Base-by-base conservation (phyloP, 2,888 invertebrate genomes). In the Troides helena region DNA sequence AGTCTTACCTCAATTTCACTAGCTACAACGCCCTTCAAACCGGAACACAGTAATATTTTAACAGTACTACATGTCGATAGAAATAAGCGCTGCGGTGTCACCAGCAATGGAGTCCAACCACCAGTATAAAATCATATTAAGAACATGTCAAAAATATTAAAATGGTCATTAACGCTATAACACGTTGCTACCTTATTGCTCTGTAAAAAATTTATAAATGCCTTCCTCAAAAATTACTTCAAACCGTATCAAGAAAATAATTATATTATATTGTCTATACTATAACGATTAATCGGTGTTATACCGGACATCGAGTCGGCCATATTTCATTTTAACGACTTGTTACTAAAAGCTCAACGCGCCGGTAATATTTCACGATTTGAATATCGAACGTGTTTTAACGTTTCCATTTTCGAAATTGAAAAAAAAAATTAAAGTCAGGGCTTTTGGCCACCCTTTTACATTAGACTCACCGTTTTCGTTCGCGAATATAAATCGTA, bases 311-410 rank as follows among this genome's bases (percentile, higher is more conserved):
- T 64, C 60, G 68, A 68, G 68, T 39, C 68, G 64, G 67, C 59
- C 64, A 64, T 68, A 64, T 64, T 64, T 64, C 64, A 68, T 64
- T 68, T 64, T 68, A 68, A 68, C 68, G 59, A 53, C 68, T 60
- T 68, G 64, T 68, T 68, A 53, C 68, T 60, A 67, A 72, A 64
- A 63, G 62, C 65, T 62, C 53, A 71, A 71, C 65, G 71, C 25
- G 53, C 62, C 67, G 67, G 53, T 69, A 71, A 64, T 62, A 71
- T 71, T 72, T 71, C 65, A 72, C 59, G 59, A 68, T 68, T 63
- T 63, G 59, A 50, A 68, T 63, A 59, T 64, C 62, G 67, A 69
- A 69, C 46, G 62, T 58, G 71, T 72, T 71, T 72, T 61, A 65
- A 62, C 59, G 67, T 65, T 69, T 62, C 62, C 30, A 67, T 62